These are phyloP conservation scores for Macrochelys suwanniensis DNA, from an alignment of 2,797 vertebrate species.

Conservation along the genomic window DNA sequence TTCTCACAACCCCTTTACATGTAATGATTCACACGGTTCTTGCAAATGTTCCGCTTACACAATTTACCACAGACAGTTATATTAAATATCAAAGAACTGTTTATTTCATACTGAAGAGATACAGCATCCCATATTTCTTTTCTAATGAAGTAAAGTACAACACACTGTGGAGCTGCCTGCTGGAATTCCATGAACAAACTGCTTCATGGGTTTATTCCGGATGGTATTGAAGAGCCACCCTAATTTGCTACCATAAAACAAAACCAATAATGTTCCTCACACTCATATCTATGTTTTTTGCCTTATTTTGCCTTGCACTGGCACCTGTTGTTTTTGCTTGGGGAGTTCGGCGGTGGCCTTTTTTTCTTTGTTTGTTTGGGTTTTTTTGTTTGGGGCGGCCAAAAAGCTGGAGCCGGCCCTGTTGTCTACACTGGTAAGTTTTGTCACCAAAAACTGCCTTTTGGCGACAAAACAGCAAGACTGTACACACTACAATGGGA, in stretches of 20 bases:
- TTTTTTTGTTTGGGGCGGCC: no score
- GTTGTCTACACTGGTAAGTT: not conserved
- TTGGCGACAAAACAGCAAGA: no score
- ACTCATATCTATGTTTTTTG: conserved; percentile 27
- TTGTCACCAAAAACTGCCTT: no score
- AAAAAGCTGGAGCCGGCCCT: not conserved
- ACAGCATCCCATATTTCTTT: conserved; percentile 27
- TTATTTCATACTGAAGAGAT: not conserved
- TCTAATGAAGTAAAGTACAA: not conserved
- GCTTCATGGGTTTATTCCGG: conserved; percentile 43
- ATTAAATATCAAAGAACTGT: not conserved
- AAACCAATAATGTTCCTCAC: conserved; percentile 18
- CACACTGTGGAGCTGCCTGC: not conserved
- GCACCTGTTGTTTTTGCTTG: not conserved
- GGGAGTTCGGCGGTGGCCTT: no score
- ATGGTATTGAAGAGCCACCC: conserved; percentile 6
- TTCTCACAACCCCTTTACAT: not conserved
- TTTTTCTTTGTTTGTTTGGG: no score
- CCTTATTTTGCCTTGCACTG: not conserved
- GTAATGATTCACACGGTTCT: conserved; percentile 16
- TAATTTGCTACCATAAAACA: conserved; percentile 58
- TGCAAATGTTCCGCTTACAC: not conserved
- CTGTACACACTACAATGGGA: no score
- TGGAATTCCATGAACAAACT: conserved; percentile 47
- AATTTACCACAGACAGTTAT: not conserved